A percentile compares a stretch with the other conserved stretches of the same genome.
Evolutionary conservation across 2,797 vertebrate genomes (phyloP).

Genomic region (Pelobates cultripes): DNA sequence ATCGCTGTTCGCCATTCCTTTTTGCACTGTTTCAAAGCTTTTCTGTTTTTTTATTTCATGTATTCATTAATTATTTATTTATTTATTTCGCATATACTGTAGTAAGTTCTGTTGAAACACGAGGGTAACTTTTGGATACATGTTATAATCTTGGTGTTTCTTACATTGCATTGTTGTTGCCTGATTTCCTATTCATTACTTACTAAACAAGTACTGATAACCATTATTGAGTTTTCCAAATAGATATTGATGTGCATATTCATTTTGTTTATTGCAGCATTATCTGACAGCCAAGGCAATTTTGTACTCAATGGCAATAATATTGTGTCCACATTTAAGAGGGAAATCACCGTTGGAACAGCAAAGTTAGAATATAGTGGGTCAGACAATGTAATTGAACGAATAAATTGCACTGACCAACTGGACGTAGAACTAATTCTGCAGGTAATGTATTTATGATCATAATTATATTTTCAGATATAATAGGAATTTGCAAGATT

Average conservation of each 20-base stretch:
- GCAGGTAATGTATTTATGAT: conserved; percentile 74
- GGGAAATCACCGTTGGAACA: conserved; percentile 89
- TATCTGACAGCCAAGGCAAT: conserved; percentile 89
- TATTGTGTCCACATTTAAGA: conserved; percentile 96
- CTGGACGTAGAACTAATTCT: conserved; percentile 87
- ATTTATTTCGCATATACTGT: too few species aligned
- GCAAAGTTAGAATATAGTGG: conserved; percentile 92
- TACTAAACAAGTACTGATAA: not conserved
- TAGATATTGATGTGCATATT: not conserved
- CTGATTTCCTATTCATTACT: not conserved
- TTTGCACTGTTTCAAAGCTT: too few species aligned
- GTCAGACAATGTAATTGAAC: conserved; percentile 88
- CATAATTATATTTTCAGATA: too few species aligned
- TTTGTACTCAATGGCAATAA: conserved; percentile 95
- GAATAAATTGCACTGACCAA: conserved; percentile 92
- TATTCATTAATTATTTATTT: too few species aligned
- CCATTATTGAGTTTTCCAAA: not conserved
- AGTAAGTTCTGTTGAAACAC: too few species aligned
- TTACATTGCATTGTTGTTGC: not conserved
- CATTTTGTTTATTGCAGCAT: conserved; percentile 71
- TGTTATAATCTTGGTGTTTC: too few species aligned
- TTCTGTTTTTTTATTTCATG: too few species aligned
- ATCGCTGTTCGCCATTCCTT: too few species aligned
- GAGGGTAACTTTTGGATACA: too few species aligned
- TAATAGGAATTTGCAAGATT: too few species aligned